Conservation (phyloP, 1,140 invertebrate genomes). For the Archivesica marissinica region DNA sequence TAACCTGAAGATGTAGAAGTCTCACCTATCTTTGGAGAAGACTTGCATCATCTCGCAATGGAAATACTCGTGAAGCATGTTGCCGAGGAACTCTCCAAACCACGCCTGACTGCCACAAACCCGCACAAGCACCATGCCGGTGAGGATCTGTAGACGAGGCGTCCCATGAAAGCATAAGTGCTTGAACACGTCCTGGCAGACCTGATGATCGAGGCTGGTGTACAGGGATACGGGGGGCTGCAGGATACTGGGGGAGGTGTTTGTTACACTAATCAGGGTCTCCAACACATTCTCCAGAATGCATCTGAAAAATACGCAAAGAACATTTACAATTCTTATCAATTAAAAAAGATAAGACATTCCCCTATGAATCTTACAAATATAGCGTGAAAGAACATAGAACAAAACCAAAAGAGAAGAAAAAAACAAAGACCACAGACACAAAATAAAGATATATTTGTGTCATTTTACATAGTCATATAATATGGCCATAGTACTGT, state of each 20-base stretch:
- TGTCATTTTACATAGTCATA: too few species aligned
- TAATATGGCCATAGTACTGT: too few species aligned
- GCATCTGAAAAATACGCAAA: slow-evolving; percentile 19
- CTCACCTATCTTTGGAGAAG: slow-evolving; percentile 95
- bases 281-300: slow-evolving; percentile 92
- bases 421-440: too few species aligned
- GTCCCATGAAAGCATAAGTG: slow-evolving; percentile 87
- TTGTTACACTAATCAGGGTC: slow-evolving; percentile 87
- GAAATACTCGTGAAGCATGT: slow-evolving; percentile 91
- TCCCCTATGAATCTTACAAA: too few species aligned
- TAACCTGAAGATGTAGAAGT: too few species aligned
- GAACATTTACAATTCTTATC: slow-evolving; percentile 1
- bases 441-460: too few species aligned
- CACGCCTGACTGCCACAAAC: slow-evolving; percentile 91
- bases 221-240: slow-evolving; percentile 77
- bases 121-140: slow-evolving; percentile 91
- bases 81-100: slow-evolving; percentile 95
- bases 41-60: slow-evolving; percentile 90
- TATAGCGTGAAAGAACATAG: too few species aligned
- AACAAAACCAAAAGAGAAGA: too few species aligned
- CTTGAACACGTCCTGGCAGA: slow-evolving; percentile 86
- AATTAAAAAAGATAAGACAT: too few species aligned
- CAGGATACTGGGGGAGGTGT: slow-evolving; percentile 85
- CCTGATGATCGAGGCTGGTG: slow-evolving; percentile 85
- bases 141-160: slow-evolving; percentile 88